phyloP scores from a whole-genome alignment of 2,888 invertebrate genomes.

The Chrysolina americana region DNA sequence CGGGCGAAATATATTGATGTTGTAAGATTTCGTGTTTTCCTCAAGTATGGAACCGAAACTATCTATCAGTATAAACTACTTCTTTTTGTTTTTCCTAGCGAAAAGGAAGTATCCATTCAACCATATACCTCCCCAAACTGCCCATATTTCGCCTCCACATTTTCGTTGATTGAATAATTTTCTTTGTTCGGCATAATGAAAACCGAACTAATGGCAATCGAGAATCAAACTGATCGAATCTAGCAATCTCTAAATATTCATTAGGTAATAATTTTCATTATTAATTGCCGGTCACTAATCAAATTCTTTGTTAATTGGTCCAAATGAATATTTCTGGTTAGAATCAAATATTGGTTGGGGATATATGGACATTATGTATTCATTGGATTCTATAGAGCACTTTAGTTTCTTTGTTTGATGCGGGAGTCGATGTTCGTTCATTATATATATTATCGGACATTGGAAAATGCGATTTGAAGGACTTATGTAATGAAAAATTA shows the following conservation, averaged over 20 bases:
- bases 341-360: not conserved
- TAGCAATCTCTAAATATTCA: conserved; percentile 5
- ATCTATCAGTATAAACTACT: not conserved
- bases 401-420: not conserved
- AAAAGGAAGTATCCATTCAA: not conserved
- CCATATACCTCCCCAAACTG: not conserved
- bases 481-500: not conserved
- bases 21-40: too few relatives aligned
- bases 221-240: not conserved
- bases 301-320: not conserved
- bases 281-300: conserved; percentile 9
- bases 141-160: not conserved
- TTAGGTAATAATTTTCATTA: conserved; percentile 17
- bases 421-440: not conserved
- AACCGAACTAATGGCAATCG: not conserved
- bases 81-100: not conserved
- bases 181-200: conserved; percentile 9
- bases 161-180: conserved; percentile 2
- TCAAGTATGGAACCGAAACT: too few relatives aligned
- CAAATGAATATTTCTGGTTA: conserved; percentile 14
- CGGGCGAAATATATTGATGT: too few relatives aligned
- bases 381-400: conserved; percentile 8
- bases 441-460: not conserved
- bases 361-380: conserved; percentile 5
- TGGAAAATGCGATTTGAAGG: not conserved